Percentiles rank a stretch among this genome's conserved stretches.
phyloP scores from a whole-genome alignment of 2,113 vertebrate genomes.

The Scomber scombrus region DNA sequence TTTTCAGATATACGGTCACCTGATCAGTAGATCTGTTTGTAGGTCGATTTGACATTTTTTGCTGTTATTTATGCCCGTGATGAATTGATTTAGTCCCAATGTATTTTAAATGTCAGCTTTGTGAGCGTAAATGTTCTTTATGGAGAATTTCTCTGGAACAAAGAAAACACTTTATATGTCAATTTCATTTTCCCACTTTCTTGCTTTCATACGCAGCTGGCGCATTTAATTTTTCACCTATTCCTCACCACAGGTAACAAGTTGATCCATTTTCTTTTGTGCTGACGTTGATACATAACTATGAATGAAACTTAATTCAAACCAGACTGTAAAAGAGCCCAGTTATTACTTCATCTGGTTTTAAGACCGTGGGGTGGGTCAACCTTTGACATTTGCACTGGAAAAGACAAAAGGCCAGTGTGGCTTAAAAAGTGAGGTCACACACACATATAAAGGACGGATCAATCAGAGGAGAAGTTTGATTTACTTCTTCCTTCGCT shows the following conservation, averaged over 20 bases:
- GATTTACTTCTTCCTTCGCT: constrained; percentile 6
- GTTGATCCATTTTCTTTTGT: constrained; percentile 1
- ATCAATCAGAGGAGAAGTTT: neutral
- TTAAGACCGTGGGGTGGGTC: constrained; percentile 21
- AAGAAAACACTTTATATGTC: constrained; percentile 2
- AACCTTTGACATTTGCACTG: constrained; percentile 22
- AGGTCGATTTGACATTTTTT: constrained; percentile 52
- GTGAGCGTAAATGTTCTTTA: neutral
- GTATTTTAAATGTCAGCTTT: constrained; percentile 53
- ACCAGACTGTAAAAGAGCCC: constrained; percentile 29
- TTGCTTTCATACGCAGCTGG: neutral
- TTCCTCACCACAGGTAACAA: neutral
- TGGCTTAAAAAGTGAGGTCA: neutral
- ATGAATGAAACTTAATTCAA: constrained; percentile 38
- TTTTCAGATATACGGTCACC: constrained; percentile 16
- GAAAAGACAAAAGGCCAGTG: neutral
- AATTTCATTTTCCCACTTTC: neutral
- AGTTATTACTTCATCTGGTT: constrained; percentile 46
- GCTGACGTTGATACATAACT: constrained; percentile 1
- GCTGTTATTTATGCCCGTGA: constrained; percentile 45
- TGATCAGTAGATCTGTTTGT: constrained; percentile 14
- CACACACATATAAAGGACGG: neutral
- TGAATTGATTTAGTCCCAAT: constrained; percentile 40
- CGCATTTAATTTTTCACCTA: constrained; percentile 5
- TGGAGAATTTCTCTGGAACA: neutral